Conservation (phyloP, 1,140 invertebrate genomes). For the Adelges cooleyi region DNA sequence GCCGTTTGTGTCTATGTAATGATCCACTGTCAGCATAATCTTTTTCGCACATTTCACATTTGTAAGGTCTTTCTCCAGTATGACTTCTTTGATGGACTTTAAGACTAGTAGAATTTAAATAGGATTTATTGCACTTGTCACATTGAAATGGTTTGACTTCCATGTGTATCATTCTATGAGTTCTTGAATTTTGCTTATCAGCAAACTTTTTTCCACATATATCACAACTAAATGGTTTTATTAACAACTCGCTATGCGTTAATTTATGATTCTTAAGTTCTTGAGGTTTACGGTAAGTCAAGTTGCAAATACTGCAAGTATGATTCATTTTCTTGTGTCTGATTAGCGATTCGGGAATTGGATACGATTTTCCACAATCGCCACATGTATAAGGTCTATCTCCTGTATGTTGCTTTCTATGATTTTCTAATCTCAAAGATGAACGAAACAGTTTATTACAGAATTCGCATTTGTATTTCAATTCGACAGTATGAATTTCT, state of each 20-base stretch:
- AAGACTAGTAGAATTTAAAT: neutral
- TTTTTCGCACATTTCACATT: slow-evolving; percentile 29
- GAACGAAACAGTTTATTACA: neutral
- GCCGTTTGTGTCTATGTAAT: slow-evolving; percentile 26
- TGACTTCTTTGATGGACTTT: slow-evolving; percentile 30
- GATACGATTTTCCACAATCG: neutral
- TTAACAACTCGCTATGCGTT: too few species aligned
- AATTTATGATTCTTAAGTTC: slow-evolving; percentile 52
- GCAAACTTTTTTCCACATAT: neutral
- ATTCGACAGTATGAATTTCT: neutral
- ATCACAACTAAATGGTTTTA: slow-evolving; percentile 36
- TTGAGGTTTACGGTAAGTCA: slow-evolving; percentile 49
- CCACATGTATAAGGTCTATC: too few species aligned
- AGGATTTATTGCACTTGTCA: neutral
- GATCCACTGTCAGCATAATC: slow-evolving; percentile 7
- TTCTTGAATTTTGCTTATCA: neutral
- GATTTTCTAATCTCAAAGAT: too few species aligned
- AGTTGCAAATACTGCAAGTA: neutral
- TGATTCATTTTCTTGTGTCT: too few species aligned
- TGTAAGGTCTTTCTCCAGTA: slow-evolving; percentile 31
- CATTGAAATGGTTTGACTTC: too few species aligned
- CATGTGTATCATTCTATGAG: neutral
- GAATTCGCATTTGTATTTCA: slow-evolving; percentile 3
- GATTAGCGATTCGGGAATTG: too few species aligned
- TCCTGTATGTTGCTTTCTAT: too few species aligned